These are phyloP conservation scores for Clavelina lepadiformis DNA, from an alignment of 23 tunicate genomes.

Conservation along the genomic window DNA sequence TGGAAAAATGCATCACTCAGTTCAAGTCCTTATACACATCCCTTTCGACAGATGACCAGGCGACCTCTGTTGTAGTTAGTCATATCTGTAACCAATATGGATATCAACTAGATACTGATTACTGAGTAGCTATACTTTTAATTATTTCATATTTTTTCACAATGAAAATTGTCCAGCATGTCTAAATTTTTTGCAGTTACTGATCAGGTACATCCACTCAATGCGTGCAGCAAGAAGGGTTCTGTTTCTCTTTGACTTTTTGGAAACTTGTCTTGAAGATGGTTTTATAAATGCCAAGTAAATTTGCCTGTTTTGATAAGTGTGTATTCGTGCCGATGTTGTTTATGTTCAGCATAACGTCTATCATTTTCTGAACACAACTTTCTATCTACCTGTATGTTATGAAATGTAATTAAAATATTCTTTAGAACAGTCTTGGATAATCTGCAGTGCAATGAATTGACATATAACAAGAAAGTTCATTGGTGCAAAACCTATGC, in stretches of 20 bases:
- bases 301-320: background rate
- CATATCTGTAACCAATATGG: background rate
- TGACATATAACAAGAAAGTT: conserved; percentile 38
- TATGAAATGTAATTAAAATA: too few relatives aligned
- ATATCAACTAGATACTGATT: background rate
- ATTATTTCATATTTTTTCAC: background rate
- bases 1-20: too few relatives aligned
- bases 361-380: too few relatives aligned
- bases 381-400: too few relatives aligned
- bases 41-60: conserved; percentile 9
- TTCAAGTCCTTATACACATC: conserved; percentile 23
- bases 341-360: background rate
- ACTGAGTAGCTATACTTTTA: background rate
- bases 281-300: conserved; percentile 54
- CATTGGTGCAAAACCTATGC: conserved; percentile 85
- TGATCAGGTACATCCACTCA: conserved; percentile 34
- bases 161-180: background rate
- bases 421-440: conserved; percentile 52
- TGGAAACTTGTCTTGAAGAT: conserved; percentile 50
- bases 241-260: conserved; percentile 60
- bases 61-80: conserved; percentile 1
- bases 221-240: conserved; percentile 18
- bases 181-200: conserved; percentile 5
- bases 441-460: conserved; percentile 41
- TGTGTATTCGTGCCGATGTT: background rate